phyloP scores from a whole-genome alignment of 2,888 invertebrate species.

The Amblyjoppa proteus region DNA sequence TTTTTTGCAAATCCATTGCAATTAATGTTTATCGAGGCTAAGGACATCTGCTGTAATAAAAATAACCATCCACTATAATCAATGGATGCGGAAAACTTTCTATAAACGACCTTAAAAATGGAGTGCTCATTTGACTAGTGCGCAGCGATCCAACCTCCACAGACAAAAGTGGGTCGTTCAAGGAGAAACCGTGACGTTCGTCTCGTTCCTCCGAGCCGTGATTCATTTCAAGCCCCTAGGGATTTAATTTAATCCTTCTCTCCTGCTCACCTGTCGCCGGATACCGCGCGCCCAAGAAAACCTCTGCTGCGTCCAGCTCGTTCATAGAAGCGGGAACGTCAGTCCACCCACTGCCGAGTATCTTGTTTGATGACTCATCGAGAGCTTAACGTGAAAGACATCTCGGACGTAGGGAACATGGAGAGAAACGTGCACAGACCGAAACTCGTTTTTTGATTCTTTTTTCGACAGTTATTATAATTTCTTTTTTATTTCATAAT shows the following conservation, averaged over 20 bases:
- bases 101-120: not conserved
- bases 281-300: conserved; percentile 16
- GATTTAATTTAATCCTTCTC: conserved; percentile 21
- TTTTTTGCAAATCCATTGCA: too few relatives aligned
- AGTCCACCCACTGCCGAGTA: conserved; percentile 24
- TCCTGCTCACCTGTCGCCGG: conserved; percentile 42
- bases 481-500: too few relatives aligned
- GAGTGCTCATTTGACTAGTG: too few relatives aligned
- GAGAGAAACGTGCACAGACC: conserved; percentile 48
- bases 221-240: not conserved
- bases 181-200: not conserved
- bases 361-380: conserved; percentile 64
- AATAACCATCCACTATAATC: too few relatives aligned
- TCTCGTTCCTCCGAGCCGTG: not conserved
- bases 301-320: not conserved
- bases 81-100: not conserved
- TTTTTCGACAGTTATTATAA: not conserved
- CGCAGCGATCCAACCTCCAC: too few relatives aligned
- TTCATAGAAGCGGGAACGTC: conserved; percentile 30
- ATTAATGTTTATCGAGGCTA: too few relatives aligned
- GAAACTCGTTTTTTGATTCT: conserved; percentile 60
- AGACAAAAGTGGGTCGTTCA: conserved; percentile 9
- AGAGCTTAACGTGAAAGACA: conserved; percentile 32
- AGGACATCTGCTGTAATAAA: too few relatives aligned
- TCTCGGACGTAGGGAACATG: conserved; percentile 27